These are phyloP conservation scores for Corythoichthys haematopterus DNA, from an alignment of 2,113 vertebrate species.

Conservation along the genomic window DNA sequence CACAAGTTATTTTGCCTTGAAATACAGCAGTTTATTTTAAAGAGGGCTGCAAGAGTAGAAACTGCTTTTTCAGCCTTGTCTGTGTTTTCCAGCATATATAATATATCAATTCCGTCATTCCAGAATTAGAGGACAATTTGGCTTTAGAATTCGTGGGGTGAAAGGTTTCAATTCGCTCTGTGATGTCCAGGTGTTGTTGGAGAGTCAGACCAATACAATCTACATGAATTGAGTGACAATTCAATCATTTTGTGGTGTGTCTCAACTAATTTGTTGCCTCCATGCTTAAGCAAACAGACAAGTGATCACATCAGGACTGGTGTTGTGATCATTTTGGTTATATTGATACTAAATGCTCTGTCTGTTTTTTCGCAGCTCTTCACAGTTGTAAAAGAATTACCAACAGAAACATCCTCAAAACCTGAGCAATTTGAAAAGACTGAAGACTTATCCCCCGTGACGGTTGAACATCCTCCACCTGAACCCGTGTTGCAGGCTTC, in stretches of 20 bases:
- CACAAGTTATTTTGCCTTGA: no score
- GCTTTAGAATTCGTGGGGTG: no score
- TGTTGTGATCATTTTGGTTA: neutral
- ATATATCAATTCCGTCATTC: no score
- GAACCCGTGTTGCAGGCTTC: neutral
- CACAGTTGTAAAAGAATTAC: constrained; percentile 10
- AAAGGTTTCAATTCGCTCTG: no score
- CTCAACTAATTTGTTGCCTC: neutral
- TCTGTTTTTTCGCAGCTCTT: constrained; percentile 12
- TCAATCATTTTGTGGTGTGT: neutral
- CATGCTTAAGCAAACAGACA: neutral
- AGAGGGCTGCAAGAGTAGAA: no score
- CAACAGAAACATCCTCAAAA: constrained; percentile 15
- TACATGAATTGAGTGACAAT: neutral
- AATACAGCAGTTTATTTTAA: no score
- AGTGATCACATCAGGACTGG: neutral
- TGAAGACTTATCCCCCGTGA: neutral
- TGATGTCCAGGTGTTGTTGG: no score
- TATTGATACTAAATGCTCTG: constrained; percentile 16
- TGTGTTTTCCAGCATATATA: no score
- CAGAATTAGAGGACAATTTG: no score
- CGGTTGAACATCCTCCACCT: neutral
- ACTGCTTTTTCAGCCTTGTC: no score
- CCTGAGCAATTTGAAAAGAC: constrained; percentile 5
- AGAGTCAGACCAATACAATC: no score